Evolutionary conservation across 2,888 invertebrate species (phyloP).

Genomic region (Patella depressa): DNA sequence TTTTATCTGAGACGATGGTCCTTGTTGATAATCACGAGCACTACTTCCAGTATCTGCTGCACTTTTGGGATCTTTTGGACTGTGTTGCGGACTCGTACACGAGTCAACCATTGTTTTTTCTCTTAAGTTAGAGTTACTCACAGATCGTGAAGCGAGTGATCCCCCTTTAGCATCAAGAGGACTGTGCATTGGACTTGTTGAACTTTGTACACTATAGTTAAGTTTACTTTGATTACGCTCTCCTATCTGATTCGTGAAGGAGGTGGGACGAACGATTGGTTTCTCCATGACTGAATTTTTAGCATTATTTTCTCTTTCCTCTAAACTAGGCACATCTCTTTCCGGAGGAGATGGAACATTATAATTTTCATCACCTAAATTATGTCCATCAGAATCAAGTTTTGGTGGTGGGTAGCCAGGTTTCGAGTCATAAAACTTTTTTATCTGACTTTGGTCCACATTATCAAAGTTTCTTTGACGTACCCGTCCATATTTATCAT

Average conservation of each 20-base stretch:
- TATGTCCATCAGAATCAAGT: constrained; percentile 78
- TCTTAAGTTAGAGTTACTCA: constrained; percentile 13
- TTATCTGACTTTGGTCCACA: constrained; percentile 39
- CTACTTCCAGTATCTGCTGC: neutral
- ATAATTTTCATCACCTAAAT: constrained; percentile 77
- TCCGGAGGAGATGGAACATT: constrained; percentile 81
- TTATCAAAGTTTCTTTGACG: constrained; percentile 38
- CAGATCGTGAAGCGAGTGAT: neutral
- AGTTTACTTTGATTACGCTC: neutral
- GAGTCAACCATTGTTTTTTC: constrained; percentile 22
- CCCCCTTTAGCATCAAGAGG: constrained; percentile 33
- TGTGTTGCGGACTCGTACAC: constrained; percentile 27
- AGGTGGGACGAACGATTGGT: constrained; percentile 5
- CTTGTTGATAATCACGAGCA: constrained; percentile 1
- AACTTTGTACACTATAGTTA: constrained; percentile 21
- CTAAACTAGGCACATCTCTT: constrained; percentile 73
- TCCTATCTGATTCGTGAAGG: neutral
- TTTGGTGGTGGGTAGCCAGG: constrained; percentile 68
- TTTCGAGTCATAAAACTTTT: constrained; percentile 54
- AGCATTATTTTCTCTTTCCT: constrained; percentile 44
- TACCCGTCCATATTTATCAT: constrained; percentile 37
- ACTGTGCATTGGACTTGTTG: constrained; percentile 47
- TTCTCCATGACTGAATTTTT: constrained; percentile 27
- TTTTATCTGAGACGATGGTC: constrained; percentile 17
- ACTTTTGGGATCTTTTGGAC: constrained; percentile 20